Percentiles rank a stretch among this genome's conserved stretches.
Conservation (phyloP, 2,888 invertebrate genomes). For the Podabrus alpinus region DNA sequence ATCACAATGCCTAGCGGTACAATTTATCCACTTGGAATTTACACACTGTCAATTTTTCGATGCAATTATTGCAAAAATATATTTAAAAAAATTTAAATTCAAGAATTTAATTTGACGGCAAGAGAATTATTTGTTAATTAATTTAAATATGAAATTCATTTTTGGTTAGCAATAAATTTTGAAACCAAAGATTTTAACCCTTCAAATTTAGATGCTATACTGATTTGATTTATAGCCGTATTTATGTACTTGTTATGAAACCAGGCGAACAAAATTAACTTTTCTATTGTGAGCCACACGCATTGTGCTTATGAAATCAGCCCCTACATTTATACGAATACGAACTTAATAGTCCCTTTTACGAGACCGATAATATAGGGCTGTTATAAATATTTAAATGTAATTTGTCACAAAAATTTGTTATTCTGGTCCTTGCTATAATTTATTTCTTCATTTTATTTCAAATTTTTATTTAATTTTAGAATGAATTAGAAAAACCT, state of each 20-base stretch:
- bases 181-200: neutral
- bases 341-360: slow-evolving; percentile 24
- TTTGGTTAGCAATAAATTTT: neutral
- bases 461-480: neutral
- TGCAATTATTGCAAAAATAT: neutral
- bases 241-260: slow-evolving; percentile 51
- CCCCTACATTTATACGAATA: slow-evolving; percentile 22
- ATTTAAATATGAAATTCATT: neutral
- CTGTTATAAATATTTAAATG: slow-evolving; percentile 31
- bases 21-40: neutral
- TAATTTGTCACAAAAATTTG: slow-evolving; percentile 15
- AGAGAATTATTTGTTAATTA: neutral
- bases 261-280: slow-evolving; percentile 42
- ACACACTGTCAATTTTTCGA: neutral
- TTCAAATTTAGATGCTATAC: slow-evolving; percentile 38
- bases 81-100: neutral
- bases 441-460: neutral
- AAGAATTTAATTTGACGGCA: neutral
- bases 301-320: slow-evolving; percentile 25
- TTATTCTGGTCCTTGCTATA: neutral
- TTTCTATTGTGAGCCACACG: slow-evolving; percentile 31
- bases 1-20: neutral
- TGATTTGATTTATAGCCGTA: slow-evolving; percentile 50
- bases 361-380: slow-evolving; percentile 32
- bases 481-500: neutral